Conservation (phyloP, 2,113 vertebrate genomes). For the Piaya cayana region DNA sequence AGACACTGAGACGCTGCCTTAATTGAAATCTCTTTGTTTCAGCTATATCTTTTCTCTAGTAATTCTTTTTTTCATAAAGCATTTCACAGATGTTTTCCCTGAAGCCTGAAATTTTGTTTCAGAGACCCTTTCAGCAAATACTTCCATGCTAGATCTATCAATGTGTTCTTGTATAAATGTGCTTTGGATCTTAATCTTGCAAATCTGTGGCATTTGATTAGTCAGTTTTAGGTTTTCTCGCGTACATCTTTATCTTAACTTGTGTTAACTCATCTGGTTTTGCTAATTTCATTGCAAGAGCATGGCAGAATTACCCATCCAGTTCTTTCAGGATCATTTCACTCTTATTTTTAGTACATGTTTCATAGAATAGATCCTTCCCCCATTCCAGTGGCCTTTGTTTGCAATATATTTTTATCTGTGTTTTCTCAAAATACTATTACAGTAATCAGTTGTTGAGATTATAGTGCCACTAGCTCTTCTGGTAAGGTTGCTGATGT, state of each 20-base stretch:
- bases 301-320: neutral
- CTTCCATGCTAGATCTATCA: neutral
- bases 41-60: neutral
- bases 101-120: slow-evolving; percentile 31
- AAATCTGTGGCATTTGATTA: neutral
- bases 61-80: neutral
- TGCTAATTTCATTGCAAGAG: neutral
- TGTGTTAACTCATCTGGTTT: neutral
- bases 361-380: neutral
- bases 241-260: neutral
- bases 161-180: neutral
- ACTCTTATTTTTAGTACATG: neutral
- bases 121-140: slow-evolving; percentile 14
- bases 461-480: neutral
- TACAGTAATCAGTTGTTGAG: neutral
- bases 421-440: neutral
- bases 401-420: neutral
- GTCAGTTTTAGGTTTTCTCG: neutral
- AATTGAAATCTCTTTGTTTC: neutral
- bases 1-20: neutral
- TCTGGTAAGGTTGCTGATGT: neutral
- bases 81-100: slow-evolving; percentile 32
- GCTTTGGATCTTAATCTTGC: neutral
- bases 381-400: neutral
- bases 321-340: neutral